Evolutionary conservation across 2,113 vertebrate genomes (phyloP).

Genomic region (Laticauda colubrina): DNA sequence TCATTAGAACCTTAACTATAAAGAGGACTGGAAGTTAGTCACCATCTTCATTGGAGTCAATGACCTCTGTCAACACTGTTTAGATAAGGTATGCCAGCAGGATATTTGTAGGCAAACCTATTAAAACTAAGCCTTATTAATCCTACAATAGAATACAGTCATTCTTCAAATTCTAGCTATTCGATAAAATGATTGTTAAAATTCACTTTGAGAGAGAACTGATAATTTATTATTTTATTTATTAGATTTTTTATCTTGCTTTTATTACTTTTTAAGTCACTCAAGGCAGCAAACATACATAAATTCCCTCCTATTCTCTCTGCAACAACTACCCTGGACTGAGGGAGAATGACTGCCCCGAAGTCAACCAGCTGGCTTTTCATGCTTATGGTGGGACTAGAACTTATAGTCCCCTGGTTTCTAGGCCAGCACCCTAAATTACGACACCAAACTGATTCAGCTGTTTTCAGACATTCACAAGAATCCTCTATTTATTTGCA

Average conservation of each 20-base stretch:
- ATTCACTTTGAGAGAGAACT: background rate
- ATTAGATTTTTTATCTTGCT: background rate
- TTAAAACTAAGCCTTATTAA: background rate
- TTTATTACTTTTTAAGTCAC: background rate
- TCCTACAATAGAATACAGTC: background rate
- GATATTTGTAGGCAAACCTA: background rate
- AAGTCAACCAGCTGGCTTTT: background rate
- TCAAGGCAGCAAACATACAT: background rate
- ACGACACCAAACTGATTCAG: background rate
- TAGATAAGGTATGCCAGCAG: slow-evolving; percentile 73
- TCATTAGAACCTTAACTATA: slow-evolving; percentile 79
- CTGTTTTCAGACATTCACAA: background rate
- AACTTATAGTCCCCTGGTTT: background rate
- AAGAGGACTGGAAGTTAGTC: slow-evolving; percentile 92
- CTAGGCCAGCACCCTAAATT: background rate
- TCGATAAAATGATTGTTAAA: background rate
- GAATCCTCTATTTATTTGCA: background rate
- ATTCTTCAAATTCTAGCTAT: background rate
- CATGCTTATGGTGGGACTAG: background rate
- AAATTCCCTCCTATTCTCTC: background rate
- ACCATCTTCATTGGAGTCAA: slow-evolving; percentile 87
- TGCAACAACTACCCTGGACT: background rate
- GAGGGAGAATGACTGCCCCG: background rate
- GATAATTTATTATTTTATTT: background rate
- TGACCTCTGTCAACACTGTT: slow-evolving; percentile 89